Base-by-base conservation (phyloP, 2,888 invertebrate genomes). In the Epinotia nisella region DNA sequence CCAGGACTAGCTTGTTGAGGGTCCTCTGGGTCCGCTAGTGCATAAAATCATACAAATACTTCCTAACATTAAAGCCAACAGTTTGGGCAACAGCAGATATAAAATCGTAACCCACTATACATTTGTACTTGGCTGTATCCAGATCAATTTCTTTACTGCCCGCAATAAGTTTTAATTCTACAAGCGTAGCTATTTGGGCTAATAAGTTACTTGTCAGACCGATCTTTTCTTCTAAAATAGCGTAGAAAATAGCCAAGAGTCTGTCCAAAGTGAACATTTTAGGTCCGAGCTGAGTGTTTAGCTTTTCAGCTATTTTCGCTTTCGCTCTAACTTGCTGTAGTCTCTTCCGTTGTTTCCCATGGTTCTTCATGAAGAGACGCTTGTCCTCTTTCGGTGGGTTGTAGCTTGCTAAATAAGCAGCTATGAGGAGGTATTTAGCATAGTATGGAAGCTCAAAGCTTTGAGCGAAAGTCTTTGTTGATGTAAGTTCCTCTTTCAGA, bases 361-460 rank as follows among this genome's bases (percentile, higher is more conserved):
- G 96, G 79, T 95, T 89, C 89, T 98, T 98, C 87, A 97, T 95
- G 86, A 98, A 98, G 59, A 98, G 92, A 61, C 97, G 93, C 83
- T 97, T 97, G 85, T 99, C 99, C 78, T 97, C 96, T 79, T 97
- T 97, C 0, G 97, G 95, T 1, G 98, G 97, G 88, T 98, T 98
- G 86, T 98, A 97, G 45, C 98, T 98, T 0, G 98, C 98, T 75
- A 99, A 92, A 85, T 97, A 99, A 0, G 98, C 97, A 9, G 98
- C 98, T 35, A 99, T 97, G 3, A 99, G 91, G 49, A 99, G 93
- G 86, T 95, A 98, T 88, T 98, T 98, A 0, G 98, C 97, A 88
- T 98, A 98, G 84, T 95, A 98, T 0, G 98, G 98, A 3, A 99
- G 85, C 82, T 97, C 97, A 45, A 97, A 94, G 67, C 95, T 96